Base-by-base conservation (phyloP, 2,113 vertebrate genomes). In the Microcebus lehilahytsara region DNA sequence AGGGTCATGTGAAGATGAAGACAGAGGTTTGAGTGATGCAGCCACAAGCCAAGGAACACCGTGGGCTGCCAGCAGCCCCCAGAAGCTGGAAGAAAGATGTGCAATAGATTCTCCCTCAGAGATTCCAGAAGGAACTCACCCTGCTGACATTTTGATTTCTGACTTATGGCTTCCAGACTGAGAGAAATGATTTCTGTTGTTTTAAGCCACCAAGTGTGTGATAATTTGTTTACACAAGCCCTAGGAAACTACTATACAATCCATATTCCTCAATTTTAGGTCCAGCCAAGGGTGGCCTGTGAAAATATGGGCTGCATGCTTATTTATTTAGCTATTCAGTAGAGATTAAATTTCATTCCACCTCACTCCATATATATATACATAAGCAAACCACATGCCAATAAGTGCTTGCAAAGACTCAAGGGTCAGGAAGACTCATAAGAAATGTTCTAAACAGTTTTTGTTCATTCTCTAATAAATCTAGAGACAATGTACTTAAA, bases 391-490 rank as follows among this genome's bases (percentile, higher is more conserved):
- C 9, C 20, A 72, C 3, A 25, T 22, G 27, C 7, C 16, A 60
- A 3, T 51, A 87, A 66, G 30, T 5, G 9, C 40, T 71, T 66
- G 51, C 1, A 4, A 16, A 64, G 9, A 79, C 22, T 37, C 20
- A 86, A 46, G 42, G 32, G 37, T 84, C 56, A 66, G 42, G 8
- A 23, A 1, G 11, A 64, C 27, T 60, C 62, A 49, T 40, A 69
- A 75, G 69, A 96, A 96, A 83, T 74, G 74, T n/a, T 94, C 19
- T 42, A 51, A 92, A 84, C 30, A 16, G 40, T 77, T 88, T 13
- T 56, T 77, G 25, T 94, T 72, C 17, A 74, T 91, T 96, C 49
- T 14, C 9, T 51, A 46, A 91, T 79, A 64, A 72, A 81, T 72
- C 13, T 40, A 91, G 87, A 93, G 20, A 40, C 1, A 32, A 37